phyloP scores from a whole-genome alignment of 2,888 invertebrate genomes.

The Eugnorisma glareosa region DNA sequence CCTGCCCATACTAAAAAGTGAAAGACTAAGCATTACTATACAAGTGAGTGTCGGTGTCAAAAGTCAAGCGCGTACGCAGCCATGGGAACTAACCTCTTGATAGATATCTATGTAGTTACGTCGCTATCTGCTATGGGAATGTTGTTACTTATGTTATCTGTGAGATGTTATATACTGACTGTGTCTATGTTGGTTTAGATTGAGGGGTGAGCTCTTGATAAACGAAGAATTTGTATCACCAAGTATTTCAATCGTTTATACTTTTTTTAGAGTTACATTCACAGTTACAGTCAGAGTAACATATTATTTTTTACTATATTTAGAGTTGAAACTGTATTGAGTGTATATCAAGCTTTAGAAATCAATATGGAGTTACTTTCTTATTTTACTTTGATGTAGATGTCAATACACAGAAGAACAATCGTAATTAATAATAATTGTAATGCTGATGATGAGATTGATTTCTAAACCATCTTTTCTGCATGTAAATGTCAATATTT shows the following conservation, averaged over 20 bases:
- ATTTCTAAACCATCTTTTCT: neutral
- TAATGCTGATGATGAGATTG: neutral
- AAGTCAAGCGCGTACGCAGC: slow-evolving; percentile 61
- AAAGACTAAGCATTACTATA: slow-evolving; percentile 48
- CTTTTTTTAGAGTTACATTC: neutral
- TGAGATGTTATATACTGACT: neutral
- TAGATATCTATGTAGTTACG: slow-evolving; percentile 45
- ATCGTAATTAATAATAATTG: neutral
- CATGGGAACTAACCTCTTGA: slow-evolving; percentile 64
- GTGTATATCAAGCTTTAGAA: no score
- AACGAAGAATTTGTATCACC: neutral
- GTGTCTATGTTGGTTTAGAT: neutral
- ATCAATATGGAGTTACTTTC: no score
- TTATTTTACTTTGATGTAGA: no score
- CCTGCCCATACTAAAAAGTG: slow-evolving; percentile 55
- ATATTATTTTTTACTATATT: no score
- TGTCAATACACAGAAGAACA: neutral
- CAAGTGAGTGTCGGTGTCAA: slow-evolving; percentile 56
- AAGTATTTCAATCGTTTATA: neutral
- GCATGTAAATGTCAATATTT: neutral
- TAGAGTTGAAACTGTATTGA: no score
- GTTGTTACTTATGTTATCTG: slow-evolving; percentile 41
- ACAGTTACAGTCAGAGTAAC: no score
- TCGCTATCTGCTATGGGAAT: slow-evolving; percentile 47
- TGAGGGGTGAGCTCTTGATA: neutral